Conservation (phyloP, 1,140 invertebrate genomes). For the Rhopalosiphum maidis region DNA sequence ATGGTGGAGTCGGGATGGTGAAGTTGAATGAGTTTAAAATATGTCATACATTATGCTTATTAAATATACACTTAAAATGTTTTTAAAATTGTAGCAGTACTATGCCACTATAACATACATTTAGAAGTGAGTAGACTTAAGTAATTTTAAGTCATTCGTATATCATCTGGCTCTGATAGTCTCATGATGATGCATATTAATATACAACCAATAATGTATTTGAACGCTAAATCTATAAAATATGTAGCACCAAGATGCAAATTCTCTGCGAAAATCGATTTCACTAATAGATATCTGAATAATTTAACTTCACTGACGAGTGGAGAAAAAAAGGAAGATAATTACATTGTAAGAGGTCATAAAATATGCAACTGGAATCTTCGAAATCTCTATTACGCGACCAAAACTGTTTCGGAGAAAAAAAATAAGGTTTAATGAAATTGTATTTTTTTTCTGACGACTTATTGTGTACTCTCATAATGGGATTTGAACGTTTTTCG, state of each 20-base stretch:
- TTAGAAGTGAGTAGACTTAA: background rate
- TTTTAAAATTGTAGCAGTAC: background rate
- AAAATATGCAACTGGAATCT: slow-evolving; percentile 52
- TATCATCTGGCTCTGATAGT: background rate
- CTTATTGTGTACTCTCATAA: slow-evolving; percentile 33
- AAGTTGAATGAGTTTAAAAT: background rate
- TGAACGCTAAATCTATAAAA: slow-evolving; percentile 10
- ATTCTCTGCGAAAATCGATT: slow-evolving; percentile 36
- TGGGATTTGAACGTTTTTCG: slow-evolving; percentile 38
- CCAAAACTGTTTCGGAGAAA: background rate
- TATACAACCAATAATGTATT: slow-evolving; percentile 2
- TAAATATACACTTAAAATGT: too few species aligned
- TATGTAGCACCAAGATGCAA: slow-evolving; percentile 39
- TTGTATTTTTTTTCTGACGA: slow-evolving; percentile 26
- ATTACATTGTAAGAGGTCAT: slow-evolving; percentile 52
- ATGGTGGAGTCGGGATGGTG: too few species aligned
- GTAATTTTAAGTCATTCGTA: background rate
- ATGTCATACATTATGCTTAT: too few species aligned
- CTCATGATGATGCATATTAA: background rate
- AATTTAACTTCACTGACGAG: slow-evolving; percentile 4
- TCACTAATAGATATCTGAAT: slow-evolving; percentile 40
- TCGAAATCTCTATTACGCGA: slow-evolving; percentile 21
- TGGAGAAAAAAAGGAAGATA: slow-evolving; percentile 19
- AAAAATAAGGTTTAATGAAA: slow-evolving; percentile 40
- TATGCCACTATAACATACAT: background rate